Base-by-base conservation (phyloP, 2,797 vertebrate species). In the Acestrorhynchus altus region DNA sequence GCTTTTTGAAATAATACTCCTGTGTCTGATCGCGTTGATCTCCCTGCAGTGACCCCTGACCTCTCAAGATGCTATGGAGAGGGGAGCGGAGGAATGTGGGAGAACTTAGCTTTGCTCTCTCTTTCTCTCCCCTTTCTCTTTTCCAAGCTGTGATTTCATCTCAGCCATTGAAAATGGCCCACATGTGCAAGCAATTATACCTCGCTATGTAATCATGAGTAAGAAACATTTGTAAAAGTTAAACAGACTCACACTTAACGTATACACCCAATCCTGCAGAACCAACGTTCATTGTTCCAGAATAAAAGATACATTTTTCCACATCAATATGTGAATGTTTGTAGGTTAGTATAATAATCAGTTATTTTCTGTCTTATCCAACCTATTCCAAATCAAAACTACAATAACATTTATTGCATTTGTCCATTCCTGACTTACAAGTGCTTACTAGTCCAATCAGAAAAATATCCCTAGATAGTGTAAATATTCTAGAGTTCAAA, bases 1-100 rank as follows among this genome's bases (percentile, higher is more conserved):
- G 66, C 77, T 81, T 82, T 86, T 84, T 86, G 85, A 84, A 86
- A 86, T 83, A 80, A 81, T 84, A 84, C 78, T 83, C 85, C 85
- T 84, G 85, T 86, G 85, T 86, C 83, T 84, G 83, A 86, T 86
- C 83, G 83, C 65, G 80, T 75, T 83, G 83, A 86, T 86, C 83
- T 81, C 77, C 68, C 77, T 60, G 31, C 60, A 24, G 71, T 79
- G 83, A 84, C 85, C 79, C 76, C 44, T 67, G 81, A 86, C 85
- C 85, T 57, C 66, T 86, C 83, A 86, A 84, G 81, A 84, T 86
- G 85, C 85, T 81, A 81, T 71, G 40, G 76, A 84, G 85, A 83
- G 74, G 81, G 70, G 79, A 81, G 61, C 52, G 56, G 60, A 83
- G 69, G 80, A 82, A 82, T 82, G 80, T 68, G 44, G 74, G 76